Evolutionary conservation across 2,888 invertebrate species (phyloP), one percentile per base, ranked within the genome.

Genomic region (Eucera pruinosa): DNA sequence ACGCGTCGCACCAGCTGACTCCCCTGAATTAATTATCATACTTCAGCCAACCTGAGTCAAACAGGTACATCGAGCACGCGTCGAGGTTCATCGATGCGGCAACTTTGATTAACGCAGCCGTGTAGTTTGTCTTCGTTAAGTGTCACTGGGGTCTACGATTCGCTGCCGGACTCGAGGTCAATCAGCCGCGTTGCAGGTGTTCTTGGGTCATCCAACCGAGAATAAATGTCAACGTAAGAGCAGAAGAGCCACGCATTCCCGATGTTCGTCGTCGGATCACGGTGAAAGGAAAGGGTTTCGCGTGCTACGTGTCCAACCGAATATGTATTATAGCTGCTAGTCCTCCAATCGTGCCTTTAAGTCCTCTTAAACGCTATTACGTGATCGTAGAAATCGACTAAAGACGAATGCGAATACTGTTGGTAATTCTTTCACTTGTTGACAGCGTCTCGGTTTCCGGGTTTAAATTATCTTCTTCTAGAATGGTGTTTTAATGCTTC

Each of bases 151-250:
- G 47, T 36, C 41, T 25, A 52, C 39, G 43, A 65, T 54, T 76
- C 64, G 23, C 23, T 6, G 45, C 27, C 2, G 55, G 62, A 61
- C 41, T n/a, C 23, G 45, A 61, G 78, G 69, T 83, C 68, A 66
- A 43, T 66, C 71, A 60, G 50, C 48, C 62, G 64, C 50, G 58
- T 43, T 66, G 71, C 76, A 83, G 85, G 76, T 85, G 82, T 83
- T 77, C 48, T 64, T 25, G 67, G 74, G 76, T 72, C 65, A 81
- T 75, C 61, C 62, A 80, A 64, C 57, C 45, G 70, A 18, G 80
- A 77, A 86, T 87, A 86, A 86, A 87, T 86, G 87, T 87, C 86
- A 86, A 83, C 72, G 68, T 30, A 66, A 48, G 58, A 75, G 68
- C 74, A 74, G 76, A 75, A 43, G 70, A 76, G 78, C 71, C 73